These are phyloP conservation scores for Neocrepidodera transversa DNA, from an alignment of 2,888 invertebrate species.

Conservation along the genomic window DNA sequence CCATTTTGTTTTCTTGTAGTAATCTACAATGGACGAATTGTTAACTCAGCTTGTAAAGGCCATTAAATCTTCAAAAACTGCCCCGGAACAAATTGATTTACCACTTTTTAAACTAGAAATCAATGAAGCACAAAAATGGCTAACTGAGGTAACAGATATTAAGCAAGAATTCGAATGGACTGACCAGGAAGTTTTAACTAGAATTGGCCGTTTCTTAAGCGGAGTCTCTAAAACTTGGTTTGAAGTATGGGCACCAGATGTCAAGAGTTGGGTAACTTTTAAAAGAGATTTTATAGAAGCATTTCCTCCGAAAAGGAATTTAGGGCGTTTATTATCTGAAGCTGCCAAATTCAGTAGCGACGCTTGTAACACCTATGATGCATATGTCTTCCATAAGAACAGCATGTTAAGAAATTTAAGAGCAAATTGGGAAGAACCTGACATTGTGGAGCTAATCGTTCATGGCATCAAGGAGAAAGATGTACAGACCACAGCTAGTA, in stretches of 20 bases:
- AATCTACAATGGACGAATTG: too few relatives aligned
- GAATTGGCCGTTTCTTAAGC: not conserved
- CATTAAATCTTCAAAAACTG: too few relatives aligned
- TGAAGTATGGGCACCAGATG: not conserved
- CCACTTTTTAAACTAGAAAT: not conserved
- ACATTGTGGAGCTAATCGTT: slow-evolving; percentile 39
- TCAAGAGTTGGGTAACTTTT: not conserved
- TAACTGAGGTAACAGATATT: not conserved
- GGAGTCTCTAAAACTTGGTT: not conserved
- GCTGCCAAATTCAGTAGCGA: not conserved
- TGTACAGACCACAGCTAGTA: slow-evolving; percentile 26
- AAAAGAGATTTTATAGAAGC: not conserved
- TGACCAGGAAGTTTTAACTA: not conserved
- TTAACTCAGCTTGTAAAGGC: too few relatives aligned
- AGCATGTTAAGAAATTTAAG: slow-evolving; percentile 38
- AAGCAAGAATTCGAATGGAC: not conserved
- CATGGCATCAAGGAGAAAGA: slow-evolving; percentile 38
- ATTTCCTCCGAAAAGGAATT: not conserved
- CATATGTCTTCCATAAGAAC: slow-evolving; percentile 40
- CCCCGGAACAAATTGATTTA: not conserved
- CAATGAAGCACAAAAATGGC: not conserved
- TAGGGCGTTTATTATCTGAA: not conserved
- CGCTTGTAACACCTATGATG: slow-evolving; percentile 20
- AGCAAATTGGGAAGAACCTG: slow-evolving; percentile 38
- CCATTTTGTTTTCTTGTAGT: too few relatives aligned